phyloP scores from a whole-genome alignment of 2,888 invertebrate genomes.

The Parelbella ahira region DNA sequence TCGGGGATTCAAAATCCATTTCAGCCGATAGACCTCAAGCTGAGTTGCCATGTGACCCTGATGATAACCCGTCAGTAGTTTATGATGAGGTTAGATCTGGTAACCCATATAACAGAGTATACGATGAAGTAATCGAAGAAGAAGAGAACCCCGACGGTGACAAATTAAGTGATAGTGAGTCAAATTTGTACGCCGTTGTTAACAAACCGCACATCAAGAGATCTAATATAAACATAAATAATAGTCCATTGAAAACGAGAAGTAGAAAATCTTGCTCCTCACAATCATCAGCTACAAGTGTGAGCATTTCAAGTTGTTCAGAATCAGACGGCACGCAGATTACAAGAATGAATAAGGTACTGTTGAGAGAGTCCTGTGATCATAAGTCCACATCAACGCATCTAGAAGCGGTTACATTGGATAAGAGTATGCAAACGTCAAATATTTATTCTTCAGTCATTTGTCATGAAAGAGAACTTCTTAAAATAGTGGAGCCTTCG shows the following conservation, averaged over 20 bases:
- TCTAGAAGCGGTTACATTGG: conserved; percentile 80
- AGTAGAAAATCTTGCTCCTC: conserved; percentile 68
- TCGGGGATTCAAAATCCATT: conserved; percentile 44
- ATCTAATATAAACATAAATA: conserved; percentile 77
- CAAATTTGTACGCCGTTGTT: conserved; percentile 70
- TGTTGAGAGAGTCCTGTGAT: conserved; percentile 62
- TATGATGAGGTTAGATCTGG: conserved; percentile 63
- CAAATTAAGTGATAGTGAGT: conserved; percentile 66
- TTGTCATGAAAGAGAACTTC: conserved; percentile 69
- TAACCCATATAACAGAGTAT: conserved; percentile 63
- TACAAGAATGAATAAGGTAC: conserved; percentile 65
- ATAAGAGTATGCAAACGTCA: conserved; percentile 89
- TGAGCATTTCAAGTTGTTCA: conserved; percentile 77
- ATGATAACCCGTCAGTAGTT: conserved; percentile 56
- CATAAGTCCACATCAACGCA: conserved; percentile 75
- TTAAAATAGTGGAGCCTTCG: conserved; percentile 84
- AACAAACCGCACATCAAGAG: conserved; percentile 68
- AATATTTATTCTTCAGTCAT: conserved; percentile 60
- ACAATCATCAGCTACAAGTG: conserved; percentile 75
- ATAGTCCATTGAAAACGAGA: conserved; percentile 67
- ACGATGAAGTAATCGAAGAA: conserved; percentile 69
- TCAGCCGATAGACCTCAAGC: conserved; percentile 65
- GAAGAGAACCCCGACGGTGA: conserved; percentile 66
- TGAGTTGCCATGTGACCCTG: conserved; percentile 78
- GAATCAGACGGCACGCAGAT: conserved; percentile 78